Conservation (phyloP, 2,113 vertebrate genomes). For the Notarius quadriscutis region DNA sequence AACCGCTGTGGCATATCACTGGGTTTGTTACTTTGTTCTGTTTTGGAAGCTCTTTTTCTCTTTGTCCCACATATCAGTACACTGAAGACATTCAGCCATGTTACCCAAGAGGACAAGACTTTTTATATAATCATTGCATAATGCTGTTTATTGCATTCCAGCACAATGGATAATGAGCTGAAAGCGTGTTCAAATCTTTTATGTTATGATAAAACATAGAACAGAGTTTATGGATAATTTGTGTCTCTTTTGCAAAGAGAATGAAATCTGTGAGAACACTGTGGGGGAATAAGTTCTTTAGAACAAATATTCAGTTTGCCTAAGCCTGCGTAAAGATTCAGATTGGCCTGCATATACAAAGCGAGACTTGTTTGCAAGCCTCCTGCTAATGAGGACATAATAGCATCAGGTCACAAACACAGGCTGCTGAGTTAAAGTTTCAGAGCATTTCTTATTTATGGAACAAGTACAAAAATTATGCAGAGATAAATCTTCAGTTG, state of each 20-base stretch:
- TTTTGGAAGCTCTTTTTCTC: neutral
- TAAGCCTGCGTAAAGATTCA: constrained; percentile 38
- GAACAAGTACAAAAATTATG: constrained; percentile 3
- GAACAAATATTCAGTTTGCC: constrained; percentile 46
- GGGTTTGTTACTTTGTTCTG: neutral
- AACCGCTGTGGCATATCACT: neutral
- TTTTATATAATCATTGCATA: constrained; percentile 24
- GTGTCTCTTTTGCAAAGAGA: constrained; percentile 8
- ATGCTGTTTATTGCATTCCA: neutral
- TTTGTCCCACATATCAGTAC: neutral
- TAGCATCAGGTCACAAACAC: constrained; percentile 1
- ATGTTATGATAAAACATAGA: constrained; percentile 16
- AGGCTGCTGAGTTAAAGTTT: constrained; percentile 26
- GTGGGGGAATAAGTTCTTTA: constrained; percentile 39
- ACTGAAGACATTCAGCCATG: neutral
- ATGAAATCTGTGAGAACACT: constrained; percentile 20
- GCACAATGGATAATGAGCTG: neutral
- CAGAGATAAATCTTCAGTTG: neutral
- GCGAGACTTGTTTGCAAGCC: constrained; percentile 37
- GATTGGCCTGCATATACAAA: constrained; percentile 35
- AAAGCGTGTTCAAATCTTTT: constrained; percentile 3
- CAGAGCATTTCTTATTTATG: constrained; percentile 12
- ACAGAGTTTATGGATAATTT: neutral
- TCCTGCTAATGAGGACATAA: constrained; percentile 53
- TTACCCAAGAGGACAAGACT: neutral